phyloP scores from a whole-genome alignment of 2,113 vertebrate species.

The Arizona elegans region DNA sequence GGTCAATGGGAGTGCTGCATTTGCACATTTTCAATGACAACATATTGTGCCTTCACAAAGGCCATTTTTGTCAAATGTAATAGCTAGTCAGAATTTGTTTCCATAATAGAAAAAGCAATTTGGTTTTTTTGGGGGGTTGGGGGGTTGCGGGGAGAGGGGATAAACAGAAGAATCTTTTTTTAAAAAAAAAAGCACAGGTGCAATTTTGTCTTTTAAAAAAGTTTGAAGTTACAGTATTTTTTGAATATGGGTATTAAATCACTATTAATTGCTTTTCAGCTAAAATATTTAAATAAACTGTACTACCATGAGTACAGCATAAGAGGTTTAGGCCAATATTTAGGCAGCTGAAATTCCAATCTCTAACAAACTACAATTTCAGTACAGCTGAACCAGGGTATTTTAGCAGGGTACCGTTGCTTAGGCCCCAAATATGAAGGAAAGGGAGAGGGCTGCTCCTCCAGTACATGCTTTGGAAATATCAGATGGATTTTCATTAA shows the following conservation, averaged over 20 bases:
- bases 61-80: slow-evolving; percentile 24
- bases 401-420: neutral
- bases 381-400: neutral
- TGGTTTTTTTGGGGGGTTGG: neutral
- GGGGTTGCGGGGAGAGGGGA: too few species aligned
- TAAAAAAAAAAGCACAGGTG: neutral
- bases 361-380: neutral
- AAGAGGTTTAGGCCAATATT: neutral
- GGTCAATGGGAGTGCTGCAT: slow-evolving; percentile 17
- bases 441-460: neutral
- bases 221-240: neutral
- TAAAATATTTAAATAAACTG: neutral
- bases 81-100: slow-evolving; percentile 27
- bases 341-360: neutral
- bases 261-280: neutral
- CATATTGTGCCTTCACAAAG: slow-evolving; percentile 30
- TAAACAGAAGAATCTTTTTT: neutral
- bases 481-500: neutral
- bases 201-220: neutral
- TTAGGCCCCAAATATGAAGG: neutral
- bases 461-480: neutral
- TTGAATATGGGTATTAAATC: neutral
- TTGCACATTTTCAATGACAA: slow-evolving; percentile 24
- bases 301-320: neutral
- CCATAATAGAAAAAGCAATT: neutral